Percentiles rank a stretch among this genome's conserved stretches.
phyloP scores from a whole-genome alignment of 2,797 vertebrate species.

The Eurystomus glaucurus region DNA sequence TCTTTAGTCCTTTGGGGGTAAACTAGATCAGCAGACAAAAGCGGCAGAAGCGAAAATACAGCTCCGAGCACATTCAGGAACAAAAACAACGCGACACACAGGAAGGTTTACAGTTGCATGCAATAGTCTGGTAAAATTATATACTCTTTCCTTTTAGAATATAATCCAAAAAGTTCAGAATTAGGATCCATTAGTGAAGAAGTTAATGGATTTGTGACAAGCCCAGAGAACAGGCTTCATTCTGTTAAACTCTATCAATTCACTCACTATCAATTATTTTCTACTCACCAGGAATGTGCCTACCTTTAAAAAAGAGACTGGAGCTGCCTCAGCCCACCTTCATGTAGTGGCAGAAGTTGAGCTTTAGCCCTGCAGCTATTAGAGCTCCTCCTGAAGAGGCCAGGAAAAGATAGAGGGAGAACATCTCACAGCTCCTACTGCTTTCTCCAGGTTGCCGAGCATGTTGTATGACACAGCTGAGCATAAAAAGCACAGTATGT shows the following conservation, averaged over 20 bases:
- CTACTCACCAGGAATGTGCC: not conserved
- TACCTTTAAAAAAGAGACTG: not conserved
- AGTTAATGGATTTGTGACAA: conserved; percentile 11
- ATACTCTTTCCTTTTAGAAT: not conserved
- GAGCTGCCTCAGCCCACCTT: not conserved
- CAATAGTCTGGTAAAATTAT: not conserved
- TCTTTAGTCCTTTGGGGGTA: conserved; percentile 12
- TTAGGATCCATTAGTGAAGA: not conserved
- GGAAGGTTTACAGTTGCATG: not conserved
- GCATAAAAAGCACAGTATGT: not conserved
- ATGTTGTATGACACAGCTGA: not conserved
- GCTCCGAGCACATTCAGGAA: not conserved
- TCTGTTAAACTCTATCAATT: not conserved
- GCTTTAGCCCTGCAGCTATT: not conserved
- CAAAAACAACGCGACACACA: not conserved
- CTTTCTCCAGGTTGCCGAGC: not conserved
- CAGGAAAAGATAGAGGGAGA: not conserved
- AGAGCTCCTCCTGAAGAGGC: not conserved
- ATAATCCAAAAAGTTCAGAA: not conserved
- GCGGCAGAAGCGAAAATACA: not conserved
- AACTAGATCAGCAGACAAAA: conserved; percentile 32
- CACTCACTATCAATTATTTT: not conserved
- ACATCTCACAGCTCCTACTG: not conserved
- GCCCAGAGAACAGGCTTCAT: not conserved
- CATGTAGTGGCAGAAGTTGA: not conserved